Percentiles rank a stretch among this genome's conserved stretches.
Evolutionary conservation across 2,113 vertebrate genomes (phyloP).

Genomic region (Azemiops feae): DNA sequence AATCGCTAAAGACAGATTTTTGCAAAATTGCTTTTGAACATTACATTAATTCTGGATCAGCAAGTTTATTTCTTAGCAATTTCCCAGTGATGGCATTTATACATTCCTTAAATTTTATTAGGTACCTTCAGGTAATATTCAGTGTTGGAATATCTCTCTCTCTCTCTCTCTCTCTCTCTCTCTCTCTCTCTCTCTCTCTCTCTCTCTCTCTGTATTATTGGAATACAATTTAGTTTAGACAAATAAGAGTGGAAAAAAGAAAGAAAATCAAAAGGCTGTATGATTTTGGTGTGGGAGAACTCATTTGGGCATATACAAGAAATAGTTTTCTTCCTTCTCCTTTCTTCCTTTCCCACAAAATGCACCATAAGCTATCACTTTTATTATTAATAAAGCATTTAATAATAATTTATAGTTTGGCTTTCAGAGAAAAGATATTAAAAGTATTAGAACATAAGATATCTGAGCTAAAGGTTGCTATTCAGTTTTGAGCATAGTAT

Average conservation of each 20-base stretch:
- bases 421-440: not conserved
- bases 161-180: not conserved
- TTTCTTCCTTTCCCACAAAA: not conserved
- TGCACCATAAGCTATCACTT: not conserved
- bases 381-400: not conserved
- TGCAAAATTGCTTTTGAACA: constrained; percentile 32
- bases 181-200: not conserved
- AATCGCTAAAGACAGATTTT: constrained; percentile 39
- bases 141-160: too few species aligned
- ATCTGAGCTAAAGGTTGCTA: not conserved
- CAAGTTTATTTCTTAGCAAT: constrained; percentile 50
- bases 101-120: constrained; percentile 26
- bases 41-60: constrained; percentile 36
- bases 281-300: not conserved
- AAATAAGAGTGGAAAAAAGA: not conserved
- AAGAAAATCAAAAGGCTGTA: not conserved
- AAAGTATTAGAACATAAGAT: not conserved
- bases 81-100: constrained; percentile 35
- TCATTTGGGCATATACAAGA: not conserved
- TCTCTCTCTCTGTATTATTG: constrained; percentile 9
- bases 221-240: constrained; percentile 9
- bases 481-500: not conserved
- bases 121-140: constrained; percentile 28
- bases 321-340: not conserved
- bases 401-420: not conserved